Conservation (phyloP, 2,888 invertebrate species). For the Peribatodes rhomboidaria region DNA sequence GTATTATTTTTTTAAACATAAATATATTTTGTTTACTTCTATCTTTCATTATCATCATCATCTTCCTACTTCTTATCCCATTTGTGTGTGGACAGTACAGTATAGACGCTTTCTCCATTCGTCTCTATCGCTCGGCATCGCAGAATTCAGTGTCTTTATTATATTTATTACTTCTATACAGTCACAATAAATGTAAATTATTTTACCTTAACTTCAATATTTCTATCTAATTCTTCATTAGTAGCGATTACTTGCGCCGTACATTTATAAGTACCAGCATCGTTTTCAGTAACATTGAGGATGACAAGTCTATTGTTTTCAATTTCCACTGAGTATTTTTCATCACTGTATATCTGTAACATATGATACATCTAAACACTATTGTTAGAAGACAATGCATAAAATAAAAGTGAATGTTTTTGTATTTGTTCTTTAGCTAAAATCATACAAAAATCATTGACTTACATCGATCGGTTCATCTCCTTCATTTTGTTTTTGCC, state of each 20-base stretch:
- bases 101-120: no score
- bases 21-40: no score
- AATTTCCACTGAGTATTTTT: constrained; percentile 61
- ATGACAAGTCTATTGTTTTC: constrained; percentile 57
- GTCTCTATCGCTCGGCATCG: no score
- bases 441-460: background rate
- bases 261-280: constrained; percentile 58
- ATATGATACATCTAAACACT: background rate
- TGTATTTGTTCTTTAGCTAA: background rate
- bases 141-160: no score
- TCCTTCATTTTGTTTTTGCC: constrained; percentile 64
- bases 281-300: constrained; percentile 52
- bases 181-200: background rate
- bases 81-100: no score
- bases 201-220: constrained; percentile 55
- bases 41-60: no score
- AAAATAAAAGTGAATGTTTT: background rate
- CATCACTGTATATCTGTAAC: constrained; percentile 61
- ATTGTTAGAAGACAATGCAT: background rate
- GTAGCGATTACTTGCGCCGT: constrained; percentile 51
- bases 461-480: constrained; percentile 54
- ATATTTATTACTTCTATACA: background rate
- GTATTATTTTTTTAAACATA: background rate
- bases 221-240: constrained; percentile 54
- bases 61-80: no score